Base-by-base conservation (phyloP, 2,113 vertebrate genomes). In the Pangasianodon hypophthalmus region DNA sequence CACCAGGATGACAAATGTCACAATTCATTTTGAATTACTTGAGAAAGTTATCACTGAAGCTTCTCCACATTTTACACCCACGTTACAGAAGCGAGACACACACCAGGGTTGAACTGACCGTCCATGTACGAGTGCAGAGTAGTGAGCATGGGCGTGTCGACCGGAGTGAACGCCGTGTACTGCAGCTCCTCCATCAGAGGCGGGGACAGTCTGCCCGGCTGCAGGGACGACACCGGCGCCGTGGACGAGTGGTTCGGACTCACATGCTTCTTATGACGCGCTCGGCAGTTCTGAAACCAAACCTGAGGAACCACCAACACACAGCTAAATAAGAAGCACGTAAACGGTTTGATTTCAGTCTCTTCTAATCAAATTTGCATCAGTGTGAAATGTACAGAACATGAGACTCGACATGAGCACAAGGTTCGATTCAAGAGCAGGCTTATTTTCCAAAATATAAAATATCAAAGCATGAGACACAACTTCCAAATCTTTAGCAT, bases 281-380 rank as follows among this genome's bases (percentile, higher is more conserved):
- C 98, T 94, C 98, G 95, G 91, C 98, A 99, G 91, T 99, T 99
- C 92, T 99, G 98, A 95, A 99, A 99, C 98, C 98, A 99, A 91
- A 99, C 98, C 98, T 99, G 92, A 41, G 26, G 82, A 16, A 46
- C 37, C 82, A 58, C 9, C 44, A 26, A 84, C 11, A 62, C 24
- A 1, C 56, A 13, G 48, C 11, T 8, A 1, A 24, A 4, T 26
- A 9, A 73, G 69, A 32, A 69, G 11, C 67, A 4, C 4, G 10
- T 2, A 69, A 32, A 69, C 26, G 16, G 7, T 21, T 21, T 1
- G 2, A 71, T 41, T 37, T 73, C 32, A 14, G 3, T 37, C 13
- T 69, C 64, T 32, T 69, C 29, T 32, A n/a, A 69, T 73, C 69
- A 73, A 41, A 41, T 11, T 24, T 3, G 3, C 19, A 24, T 44